phyloP scores from a whole-genome alignment of 2,797 vertebrate species.

The Heterohyrax brucei region DNA sequence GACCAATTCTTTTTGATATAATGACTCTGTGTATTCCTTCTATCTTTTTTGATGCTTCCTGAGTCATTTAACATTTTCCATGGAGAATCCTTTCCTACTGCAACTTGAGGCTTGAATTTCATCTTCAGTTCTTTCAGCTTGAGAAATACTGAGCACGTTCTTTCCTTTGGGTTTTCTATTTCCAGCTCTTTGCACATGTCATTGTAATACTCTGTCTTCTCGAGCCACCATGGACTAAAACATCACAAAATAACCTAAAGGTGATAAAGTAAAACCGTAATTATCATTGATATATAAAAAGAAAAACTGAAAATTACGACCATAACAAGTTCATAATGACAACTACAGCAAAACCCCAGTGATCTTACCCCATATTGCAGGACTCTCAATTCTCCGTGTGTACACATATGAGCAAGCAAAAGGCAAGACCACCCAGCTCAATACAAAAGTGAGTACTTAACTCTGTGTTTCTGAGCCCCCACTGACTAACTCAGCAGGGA shows the following conservation, averaged over 20 bases:
- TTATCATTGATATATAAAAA: background rate
- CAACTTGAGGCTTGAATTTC: too few species aligned
- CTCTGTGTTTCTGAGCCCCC: background rate
- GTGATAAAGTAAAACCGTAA: background rate
- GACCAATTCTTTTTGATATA: too few species aligned
- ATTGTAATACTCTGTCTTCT: too few species aligned
- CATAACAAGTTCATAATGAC: background rate
- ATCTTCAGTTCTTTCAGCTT: too few species aligned
- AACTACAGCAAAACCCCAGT: background rate
- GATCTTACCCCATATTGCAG: background rate
- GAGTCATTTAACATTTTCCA: too few species aligned
- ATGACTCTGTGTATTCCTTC: too few species aligned
- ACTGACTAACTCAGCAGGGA: background rate
- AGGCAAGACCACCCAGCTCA: background rate
- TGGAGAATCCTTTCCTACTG: too few species aligned
- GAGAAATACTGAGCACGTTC: too few species aligned
- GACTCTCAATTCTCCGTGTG: background rate
- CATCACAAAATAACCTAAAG: constrained; percentile 29
- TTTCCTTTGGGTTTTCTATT: too few species aligned
- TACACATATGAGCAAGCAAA: fast-evolving
- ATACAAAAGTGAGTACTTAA: background rate
- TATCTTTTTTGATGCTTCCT: too few species aligned
- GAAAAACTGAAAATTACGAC: background rate
- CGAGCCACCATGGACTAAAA: background rate
- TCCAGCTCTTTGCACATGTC: too few species aligned